Conservation (phyloP, 2,113 vertebrate species). For the Lycaon pictus region DNA sequence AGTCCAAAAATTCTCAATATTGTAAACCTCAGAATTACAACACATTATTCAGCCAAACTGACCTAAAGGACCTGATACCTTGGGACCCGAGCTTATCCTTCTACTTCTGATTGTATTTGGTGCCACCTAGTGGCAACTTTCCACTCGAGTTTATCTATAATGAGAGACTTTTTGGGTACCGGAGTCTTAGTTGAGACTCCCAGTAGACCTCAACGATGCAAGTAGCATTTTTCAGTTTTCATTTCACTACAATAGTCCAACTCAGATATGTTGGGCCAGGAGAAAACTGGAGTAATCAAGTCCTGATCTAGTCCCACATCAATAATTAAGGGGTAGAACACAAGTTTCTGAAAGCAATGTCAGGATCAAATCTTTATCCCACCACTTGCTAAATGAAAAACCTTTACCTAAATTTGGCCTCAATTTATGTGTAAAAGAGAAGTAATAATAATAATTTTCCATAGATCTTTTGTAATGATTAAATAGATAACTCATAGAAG, state of each 20-base stretch:
- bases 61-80: neutral
- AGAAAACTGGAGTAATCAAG: neutral
- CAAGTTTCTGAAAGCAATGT: neutral
- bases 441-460: neutral
- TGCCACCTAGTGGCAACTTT: conserved; percentile 71
- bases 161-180: neutral
- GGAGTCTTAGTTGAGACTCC: neutral
- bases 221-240: neutral
- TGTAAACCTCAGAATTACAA: neutral
- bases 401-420: neutral
- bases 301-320: neutral
- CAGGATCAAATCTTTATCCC: neutral
- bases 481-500: neutral
- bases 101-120: conserved; percentile 61
- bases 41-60: neutral
- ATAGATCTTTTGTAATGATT: neutral
- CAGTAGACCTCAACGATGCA: neutral
- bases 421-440: neutral
- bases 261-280: neutral
- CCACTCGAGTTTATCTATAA: neutral
- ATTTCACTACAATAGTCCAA: neutral
- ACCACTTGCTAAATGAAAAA: neutral
- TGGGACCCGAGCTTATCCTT: neutral
- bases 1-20: neutral
- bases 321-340: neutral